These are phyloP conservation scores for Lamellibrachia luymesi DNA, from an alignment of 1,140 invertebrate species.

Conservation along the genomic window DNA sequence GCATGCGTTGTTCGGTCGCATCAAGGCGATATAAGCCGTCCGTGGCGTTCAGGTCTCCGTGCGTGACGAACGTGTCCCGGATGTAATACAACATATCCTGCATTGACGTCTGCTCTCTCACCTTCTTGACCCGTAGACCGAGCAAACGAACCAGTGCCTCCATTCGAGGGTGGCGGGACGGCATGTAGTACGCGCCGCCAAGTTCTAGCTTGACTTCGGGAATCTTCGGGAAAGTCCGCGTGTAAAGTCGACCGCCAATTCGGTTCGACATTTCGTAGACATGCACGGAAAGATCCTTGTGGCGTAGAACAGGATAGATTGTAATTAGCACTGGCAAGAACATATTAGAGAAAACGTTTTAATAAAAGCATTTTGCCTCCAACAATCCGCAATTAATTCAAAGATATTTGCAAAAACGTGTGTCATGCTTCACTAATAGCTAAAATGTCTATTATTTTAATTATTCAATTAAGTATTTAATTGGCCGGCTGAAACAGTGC, in stretches of 20 bases:
- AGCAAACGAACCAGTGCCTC: neutral
- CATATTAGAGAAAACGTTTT: neutral
- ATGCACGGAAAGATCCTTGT: neutral
- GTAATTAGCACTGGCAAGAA: neutral
- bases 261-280: slow-evolving; percentile 19
- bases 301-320: neutral
- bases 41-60: neutral
- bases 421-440: too few relatives aligned
- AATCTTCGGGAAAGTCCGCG: slow-evolving; percentile 16
- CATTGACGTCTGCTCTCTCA: neutral
- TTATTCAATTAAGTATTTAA: too few relatives aligned
- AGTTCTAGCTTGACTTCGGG: slow-evolving; percentile 16
- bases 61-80: neutral
- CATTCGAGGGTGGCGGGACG: neutral
- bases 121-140: neutral
- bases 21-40: neutral
- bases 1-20: neutral
- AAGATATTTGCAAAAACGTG: too few relatives aligned
- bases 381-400: too few relatives aligned
- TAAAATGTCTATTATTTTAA: too few relatives aligned
- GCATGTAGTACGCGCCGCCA: slow-evolving; percentile 9
- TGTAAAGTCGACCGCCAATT: slow-evolving; percentile 17
- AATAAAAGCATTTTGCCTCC: too few relatives aligned
- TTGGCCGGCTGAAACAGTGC: too few relatives aligned
- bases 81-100: neutral